Evolutionary conservation across 2,113 vertebrate genomes (phyloP), one percentile per base, ranked within the genome.

Genomic region (Chaetodon auriga): DNA sequence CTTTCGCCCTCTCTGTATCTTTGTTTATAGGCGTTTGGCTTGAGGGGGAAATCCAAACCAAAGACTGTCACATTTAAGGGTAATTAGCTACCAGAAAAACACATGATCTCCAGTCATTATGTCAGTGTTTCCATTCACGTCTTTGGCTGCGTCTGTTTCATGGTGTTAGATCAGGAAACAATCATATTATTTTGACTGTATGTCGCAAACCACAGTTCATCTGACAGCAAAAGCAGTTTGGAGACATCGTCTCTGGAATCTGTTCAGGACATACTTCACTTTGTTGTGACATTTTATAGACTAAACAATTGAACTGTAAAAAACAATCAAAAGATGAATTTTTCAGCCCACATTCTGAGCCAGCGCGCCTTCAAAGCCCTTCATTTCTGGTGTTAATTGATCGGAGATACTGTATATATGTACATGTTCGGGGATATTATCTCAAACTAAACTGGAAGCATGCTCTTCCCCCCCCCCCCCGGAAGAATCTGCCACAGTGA

Each of bases 1-100:
- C 82, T 87, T 82, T 65, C 58, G 35, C 7, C 51, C 4, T 19
- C 16, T 45, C 48, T 62, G 19, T 75, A 16, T 78, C 63, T 49
- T n/a, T 36, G 49, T 78, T 71, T 81, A 66, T 65, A 7, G 49
- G 58, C 78, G 62, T 77, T 65, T 2, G 57, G 25, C 35, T 68
- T 15, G 25, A 81, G 57, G 48, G 45, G 11, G 25, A 65, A 78
- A 83, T 43, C 61, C n/a, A 51, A 60, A 72, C 60, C 7, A 9
- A 21, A 58, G 30, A 16, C 23, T 11, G 5, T 83, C 73, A 74
- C 6, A 7, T 62, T 51, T 49, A 43, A 61, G 43, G 43, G 15
- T 53, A 41, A 18, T 61, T 49, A 16, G 30, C 36, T 6, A 38
- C 7, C 36, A 63, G 38, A 60, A 38, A 75, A 55, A 30, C n/a